Conservation (phyloP, 2,113 vertebrate genomes). For the Saiga tatarica region DNA sequence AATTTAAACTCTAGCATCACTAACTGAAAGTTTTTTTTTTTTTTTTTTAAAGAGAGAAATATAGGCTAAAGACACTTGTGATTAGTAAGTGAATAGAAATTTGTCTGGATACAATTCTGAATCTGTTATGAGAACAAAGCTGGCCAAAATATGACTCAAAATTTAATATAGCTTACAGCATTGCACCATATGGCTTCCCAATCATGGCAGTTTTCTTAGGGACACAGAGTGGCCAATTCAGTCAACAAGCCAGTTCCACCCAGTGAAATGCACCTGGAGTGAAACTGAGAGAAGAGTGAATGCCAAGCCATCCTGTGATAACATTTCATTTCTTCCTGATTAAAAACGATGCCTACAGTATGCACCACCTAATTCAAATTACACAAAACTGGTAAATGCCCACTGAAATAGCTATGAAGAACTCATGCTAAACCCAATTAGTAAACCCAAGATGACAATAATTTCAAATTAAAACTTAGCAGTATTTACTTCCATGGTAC, state of each 20-base stretch:
- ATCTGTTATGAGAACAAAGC: background rate
- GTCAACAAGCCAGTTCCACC: background rate
- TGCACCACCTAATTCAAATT: background rate
- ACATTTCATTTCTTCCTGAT: constrained; percentile 3
- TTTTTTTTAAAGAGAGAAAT: too few species aligned
- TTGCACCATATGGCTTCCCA: constrained; percentile 50
- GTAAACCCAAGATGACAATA: background rate
- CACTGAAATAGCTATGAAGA: background rate
- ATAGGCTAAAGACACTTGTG: background rate
- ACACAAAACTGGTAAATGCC: background rate
- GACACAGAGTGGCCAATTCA: background rate
- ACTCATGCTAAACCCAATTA: background rate
- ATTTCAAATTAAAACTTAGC: background rate
- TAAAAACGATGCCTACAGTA: background rate
- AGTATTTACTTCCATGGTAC: background rate
- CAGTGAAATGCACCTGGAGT: constrained; percentile 5
- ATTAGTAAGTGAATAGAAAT: background rate
- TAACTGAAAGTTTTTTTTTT: too few species aligned
- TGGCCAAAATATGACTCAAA: constrained; percentile 51
- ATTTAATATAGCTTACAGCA: constrained; percentile 45
- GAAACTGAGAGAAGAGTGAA: background rate
- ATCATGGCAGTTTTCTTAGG: background rate
- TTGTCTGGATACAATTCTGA: background rate
- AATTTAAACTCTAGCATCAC: background rate
- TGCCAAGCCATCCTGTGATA: background rate